Base-by-base conservation (phyloP, 2,797 vertebrate species). In the Gephyroberyx darwinii region DNA sequence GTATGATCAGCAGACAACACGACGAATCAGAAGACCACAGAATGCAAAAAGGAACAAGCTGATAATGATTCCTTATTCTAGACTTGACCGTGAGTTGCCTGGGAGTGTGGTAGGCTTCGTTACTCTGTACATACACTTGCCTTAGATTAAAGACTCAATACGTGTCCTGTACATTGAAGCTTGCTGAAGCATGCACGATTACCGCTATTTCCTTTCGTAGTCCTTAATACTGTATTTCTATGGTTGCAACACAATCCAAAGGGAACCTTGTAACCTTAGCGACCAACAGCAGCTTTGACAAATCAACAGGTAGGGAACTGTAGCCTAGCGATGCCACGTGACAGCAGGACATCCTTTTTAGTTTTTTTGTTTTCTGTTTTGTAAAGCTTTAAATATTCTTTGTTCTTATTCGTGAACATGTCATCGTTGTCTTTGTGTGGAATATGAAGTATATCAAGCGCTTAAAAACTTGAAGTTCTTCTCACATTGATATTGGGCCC, bases 141-240 rank as follows among this genome's bases (percentile, higher is more conserved):
- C 90, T 92, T 92, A 88, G 91, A 81, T 80, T 1, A 66, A 86
- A 87, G 78, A 88, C 86, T 86, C 78, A 85, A 82, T 74, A 75
- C 63, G 81, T 87, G 84, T 91, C 86, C 83, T 91, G 88, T 91
- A 88, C 90, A 90, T 87, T 87, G 79, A 90, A 88, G 85, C 90
- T 88, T 90, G 83, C 75, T 69, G 82, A 88, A 74, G 91, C 93
- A 93, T 93, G 93, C 90, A 79, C 81, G 80, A 69, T 79, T 76
- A 76, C 64, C 69, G 77, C 82, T 75, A 53, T 78, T 77, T 83
- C 83, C 82, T 78, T 56, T 78, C 75, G 39, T 88, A 71, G 77
- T 83, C 75, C 74, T 81, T 78, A 75, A 70, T 72, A 72, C 75
- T 81, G 77, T 83, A 53, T 87, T 79, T 79, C 75, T 33, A 26